A percentile compares a stretch with the other conserved stretches of the same genome.
Conservation (phyloP, 2,113 vertebrate genomes). For the Alouatta palliata region DNA sequence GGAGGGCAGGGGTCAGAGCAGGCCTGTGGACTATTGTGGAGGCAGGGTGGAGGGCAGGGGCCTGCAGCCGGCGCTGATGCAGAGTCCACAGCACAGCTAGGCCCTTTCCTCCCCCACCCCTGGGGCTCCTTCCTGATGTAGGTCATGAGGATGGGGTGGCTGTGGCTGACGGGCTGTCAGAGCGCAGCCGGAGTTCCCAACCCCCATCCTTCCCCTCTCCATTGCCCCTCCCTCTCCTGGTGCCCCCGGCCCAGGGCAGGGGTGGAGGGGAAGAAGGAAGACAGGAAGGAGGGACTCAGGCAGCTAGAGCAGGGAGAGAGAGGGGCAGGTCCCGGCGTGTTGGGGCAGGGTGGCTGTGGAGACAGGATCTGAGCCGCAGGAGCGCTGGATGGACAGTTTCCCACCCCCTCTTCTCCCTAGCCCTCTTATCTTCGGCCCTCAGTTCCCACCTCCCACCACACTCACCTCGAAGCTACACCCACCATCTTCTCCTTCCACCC, state of each 20-base stretch:
- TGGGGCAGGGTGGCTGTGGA: constrained; percentile 75
- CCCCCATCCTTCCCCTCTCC: constrained; percentile 25
- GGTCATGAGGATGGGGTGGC: constrained; percentile 77
- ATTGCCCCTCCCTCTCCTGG: neutral
- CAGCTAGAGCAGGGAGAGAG: constrained; percentile 52
- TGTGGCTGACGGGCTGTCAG: constrained; percentile 60
- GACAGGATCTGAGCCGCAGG: constrained; percentile 67
- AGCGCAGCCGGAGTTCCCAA: constrained; percentile 60
- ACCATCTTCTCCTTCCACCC: constrained; percentile 34
- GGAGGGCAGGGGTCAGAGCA: neutral
- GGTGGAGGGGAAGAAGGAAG: constrained; percentile 42
- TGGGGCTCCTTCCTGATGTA: constrained; percentile 74
- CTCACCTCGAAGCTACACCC: constrained; percentile 67
- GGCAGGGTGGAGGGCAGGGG: neutral
- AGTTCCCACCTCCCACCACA: constrained; percentile 41
- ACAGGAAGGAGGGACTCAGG: constrained; percentile 63
- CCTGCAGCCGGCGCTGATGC: constrained; percentile 6
- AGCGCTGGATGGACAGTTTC: constrained; percentile 52
- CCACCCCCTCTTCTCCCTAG: constrained; percentile 7
- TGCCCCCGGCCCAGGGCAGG: constrained; percentile 41
- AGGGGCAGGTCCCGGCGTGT: constrained; percentile 79
- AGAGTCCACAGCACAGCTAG: constrained; percentile 31
- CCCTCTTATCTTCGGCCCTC: constrained; percentile 33
- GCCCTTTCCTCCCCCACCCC: constrained; percentile 66
- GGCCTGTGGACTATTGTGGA: neutral